Evolutionary conservation across 2,797 vertebrate genomes (phyloP), one percentile per base, ranked within the genome.

Genomic region (Oophaga sylvatica): DNA sequence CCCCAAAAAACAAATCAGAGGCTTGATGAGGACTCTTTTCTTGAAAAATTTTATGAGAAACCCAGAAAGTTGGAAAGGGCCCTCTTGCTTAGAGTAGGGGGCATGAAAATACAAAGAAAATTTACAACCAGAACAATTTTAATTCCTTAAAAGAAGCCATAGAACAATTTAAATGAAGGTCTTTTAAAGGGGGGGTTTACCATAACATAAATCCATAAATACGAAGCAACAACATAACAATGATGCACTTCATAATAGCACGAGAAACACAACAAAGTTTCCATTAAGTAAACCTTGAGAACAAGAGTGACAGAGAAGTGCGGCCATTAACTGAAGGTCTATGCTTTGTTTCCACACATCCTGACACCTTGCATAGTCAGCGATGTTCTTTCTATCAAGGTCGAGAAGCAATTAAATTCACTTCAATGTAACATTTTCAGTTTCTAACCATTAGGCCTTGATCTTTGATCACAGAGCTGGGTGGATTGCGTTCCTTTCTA

Each of bases 311-410:
- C 13, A 17, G 15, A 17, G 15, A 16, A 17, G 29, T 70, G 15
- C 29, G 16, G 29, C 29, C 68, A 70, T 31, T 70, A 70, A 35
- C 17, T 45, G 19, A 53, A 45, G 71, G 71, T 22, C 45, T n/a
- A 22, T 5, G n/a, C 48, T 20, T 48, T 53, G 41, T 53, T n/a
- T 75, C 5, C 71, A 48, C 41, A 12, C 71, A 48, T 48, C 20
- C 45, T 53, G 71, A 75, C 71, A 75, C 71, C 45, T 45, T 53
- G 71, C 71, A 15, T 53, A 75, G 71, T 75, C 71, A 75, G 71
- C 71, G 48, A 48, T 35, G 71, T 48, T 75, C 71, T 20, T 48
- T 11, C 71, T 45, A 6, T 41, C 10, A 75, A 75, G 71, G 71
- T 75, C 41, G 48, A 5, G 10, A 75, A 75, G 41, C 3, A 48